Evolutionary conservation across 2,888 invertebrate species (phyloP).

Genomic region (Phanerotoma sp.): DNA sequence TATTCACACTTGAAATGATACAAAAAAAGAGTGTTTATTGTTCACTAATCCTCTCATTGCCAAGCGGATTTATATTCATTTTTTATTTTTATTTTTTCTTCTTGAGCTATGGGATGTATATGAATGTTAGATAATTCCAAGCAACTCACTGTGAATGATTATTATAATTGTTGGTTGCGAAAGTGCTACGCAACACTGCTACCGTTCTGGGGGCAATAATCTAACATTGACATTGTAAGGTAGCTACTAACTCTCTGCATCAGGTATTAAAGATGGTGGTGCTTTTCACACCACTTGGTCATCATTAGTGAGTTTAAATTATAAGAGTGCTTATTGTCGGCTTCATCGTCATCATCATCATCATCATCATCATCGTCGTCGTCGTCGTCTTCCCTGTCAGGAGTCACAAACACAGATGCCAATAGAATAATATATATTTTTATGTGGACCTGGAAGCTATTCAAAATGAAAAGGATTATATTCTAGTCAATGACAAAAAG

Average conservation of each 20-base stretch:
- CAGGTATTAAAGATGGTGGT: too few relatives aligned
- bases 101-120: not conserved
- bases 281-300: too few relatives aligned
- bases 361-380: too few relatives aligned
- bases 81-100: not conserved
- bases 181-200: not conserved
- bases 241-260: too few relatives aligned
- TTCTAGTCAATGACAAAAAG: constrained; percentile 10
- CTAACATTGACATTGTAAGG: constrained; percentile 3
- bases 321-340: not conserved
- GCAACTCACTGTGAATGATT: not conserved
- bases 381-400: too few relatives aligned
- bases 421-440: not conserved
- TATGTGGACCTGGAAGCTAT: not conserved
- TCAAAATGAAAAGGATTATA: constrained; percentile 16
- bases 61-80: not conserved
- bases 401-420: not conserved
- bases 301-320: constrained; percentile 18
- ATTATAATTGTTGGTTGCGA: not conserved
- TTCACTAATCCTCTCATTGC: not conserved
- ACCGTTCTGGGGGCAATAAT: constrained; percentile 1
- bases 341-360: too few relatives aligned
- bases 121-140: constrained; percentile 3
- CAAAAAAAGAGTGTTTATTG: not conserved
- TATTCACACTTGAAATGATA: not conserved